phyloP scores from a whole-genome alignment of 2,888 invertebrate genomes.

The Corbicula japonica region DNA sequence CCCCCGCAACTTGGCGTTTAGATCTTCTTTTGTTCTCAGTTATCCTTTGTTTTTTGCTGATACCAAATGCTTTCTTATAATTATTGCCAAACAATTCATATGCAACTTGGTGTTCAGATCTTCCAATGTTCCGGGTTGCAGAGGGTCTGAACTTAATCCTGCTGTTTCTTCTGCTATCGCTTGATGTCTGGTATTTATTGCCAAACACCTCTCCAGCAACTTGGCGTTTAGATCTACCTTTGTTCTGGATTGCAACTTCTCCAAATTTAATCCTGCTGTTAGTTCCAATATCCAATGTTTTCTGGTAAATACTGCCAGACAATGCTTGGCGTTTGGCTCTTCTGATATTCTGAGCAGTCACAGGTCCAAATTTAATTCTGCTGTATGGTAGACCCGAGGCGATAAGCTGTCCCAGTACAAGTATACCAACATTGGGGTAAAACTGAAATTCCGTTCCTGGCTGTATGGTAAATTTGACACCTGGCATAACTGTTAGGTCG shows the following conservation, averaged over 20 bases:
- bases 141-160: too few relatives aligned
- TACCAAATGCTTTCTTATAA: too few relatives aligned
- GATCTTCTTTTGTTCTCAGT: too few relatives aligned
- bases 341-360: constrained; percentile 9
- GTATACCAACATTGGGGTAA: constrained; percentile 97
- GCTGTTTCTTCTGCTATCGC: too few relatives aligned
- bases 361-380: constrained; percentile 67
- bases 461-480: constrained; percentile 93
- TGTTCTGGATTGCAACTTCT: neutral
- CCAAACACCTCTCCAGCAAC: constrained; percentile 11
- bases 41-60: too few relatives aligned
- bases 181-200: too few relatives aligned
- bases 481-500: constrained; percentile 99
- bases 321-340: constrained; percentile 6
- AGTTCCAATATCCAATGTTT: constrained; percentile 39
- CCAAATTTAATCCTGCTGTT: too few relatives aligned
- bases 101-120: too few relatives aligned
- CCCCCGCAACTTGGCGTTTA: constrained; percentile 6
- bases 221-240: constrained; percentile 3
- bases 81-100: too few relatives aligned
- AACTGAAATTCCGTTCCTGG: constrained; percentile 97
- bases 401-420: constrained; percentile 95
- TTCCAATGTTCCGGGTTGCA: too few relatives aligned
- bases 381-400: constrained; percentile 90
- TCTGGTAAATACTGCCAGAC: constrained; percentile 15